A percentile compares a stretch with the other conserved stretches of the same genome.
phyloP scores from a whole-genome alignment of 2,888 invertebrate species.

The Odontocolon sp. region DNA sequence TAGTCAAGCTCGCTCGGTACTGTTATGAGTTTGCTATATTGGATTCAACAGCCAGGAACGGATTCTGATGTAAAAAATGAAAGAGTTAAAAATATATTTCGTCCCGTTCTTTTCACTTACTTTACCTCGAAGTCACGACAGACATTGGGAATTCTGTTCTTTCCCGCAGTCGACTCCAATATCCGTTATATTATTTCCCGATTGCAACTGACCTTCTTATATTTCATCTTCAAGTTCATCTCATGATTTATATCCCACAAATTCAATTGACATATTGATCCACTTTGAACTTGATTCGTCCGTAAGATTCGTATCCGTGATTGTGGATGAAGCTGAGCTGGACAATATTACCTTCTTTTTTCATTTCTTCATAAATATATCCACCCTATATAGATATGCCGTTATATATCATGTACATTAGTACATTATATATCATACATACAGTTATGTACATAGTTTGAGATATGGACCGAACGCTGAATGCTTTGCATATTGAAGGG shows the following conservation, averaged over 20 bases:
- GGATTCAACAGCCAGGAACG: not conserved
- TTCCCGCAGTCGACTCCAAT: not conserved
- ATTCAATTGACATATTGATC: constrained; percentile 38
- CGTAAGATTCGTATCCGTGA: constrained; percentile 21
- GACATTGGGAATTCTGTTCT: not conserved
- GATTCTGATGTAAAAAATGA: too few relatives aligned
- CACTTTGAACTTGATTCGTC: constrained; percentile 48
- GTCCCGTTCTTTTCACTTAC: too few relatives aligned
- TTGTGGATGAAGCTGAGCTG: constrained; percentile 19
- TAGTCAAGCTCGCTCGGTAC: constrained; percentile 43
- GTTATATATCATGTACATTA: not conserved
- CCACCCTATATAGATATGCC: not conserved
- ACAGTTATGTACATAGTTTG: constrained; percentile 6
- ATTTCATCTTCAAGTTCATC: not conserved
- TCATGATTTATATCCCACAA: constrained; percentile 9
- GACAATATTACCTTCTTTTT: constrained; percentile 40
- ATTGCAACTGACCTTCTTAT: not conserved
- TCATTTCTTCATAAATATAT: not conserved
- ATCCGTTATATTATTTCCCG: constrained; percentile 10
- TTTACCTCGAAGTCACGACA: too few relatives aligned
- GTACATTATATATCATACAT: constrained; percentile 18
- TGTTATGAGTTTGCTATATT: constrained; percentile 32
- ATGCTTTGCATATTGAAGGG: constrained; percentile 14
- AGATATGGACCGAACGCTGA: not conserved
- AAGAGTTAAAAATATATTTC: too few relatives aligned